phyloP scores from a whole-genome alignment of 2,797 vertebrate species.

The Phrynocephalus vlangalii region DNA sequence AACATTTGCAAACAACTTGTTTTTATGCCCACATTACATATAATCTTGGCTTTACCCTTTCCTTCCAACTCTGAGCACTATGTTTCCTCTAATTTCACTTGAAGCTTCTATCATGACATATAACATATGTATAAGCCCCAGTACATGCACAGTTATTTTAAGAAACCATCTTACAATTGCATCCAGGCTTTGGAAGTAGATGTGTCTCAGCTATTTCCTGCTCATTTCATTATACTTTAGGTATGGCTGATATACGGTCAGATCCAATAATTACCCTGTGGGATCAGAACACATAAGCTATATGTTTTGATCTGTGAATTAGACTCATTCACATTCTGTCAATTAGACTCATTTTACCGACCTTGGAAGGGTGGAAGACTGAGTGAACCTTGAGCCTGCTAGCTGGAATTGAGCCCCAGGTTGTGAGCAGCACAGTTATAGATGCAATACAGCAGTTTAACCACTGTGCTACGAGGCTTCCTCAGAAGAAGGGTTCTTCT shows the following conservation, averaged over 20 bases:
- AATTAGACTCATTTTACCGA: no score
- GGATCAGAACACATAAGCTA: background rate
- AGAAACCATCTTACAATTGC: background rate
- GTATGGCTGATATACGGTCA: background rate
- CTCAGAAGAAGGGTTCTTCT: no score
- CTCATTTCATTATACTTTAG: background rate
- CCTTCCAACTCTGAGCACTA: background rate
- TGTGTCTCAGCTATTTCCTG: background rate
- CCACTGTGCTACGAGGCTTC: no score
- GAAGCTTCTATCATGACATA: background rate
- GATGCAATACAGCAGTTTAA: no score
- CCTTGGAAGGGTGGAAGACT: no score
- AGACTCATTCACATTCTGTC: no score
- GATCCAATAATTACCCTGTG: background rate
- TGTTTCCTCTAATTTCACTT: conserved; percentile 2
- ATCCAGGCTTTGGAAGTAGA: background rate
- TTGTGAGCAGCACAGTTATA: no score
- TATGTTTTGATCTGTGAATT: no score
- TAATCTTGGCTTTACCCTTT: background rate
- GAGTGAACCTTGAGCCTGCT: no score
- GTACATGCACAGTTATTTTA: background rate
- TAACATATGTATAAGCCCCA: background rate
- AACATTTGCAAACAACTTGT: background rate
- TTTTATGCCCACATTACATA: background rate
- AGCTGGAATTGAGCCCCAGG: no score